A percentile compares a stretch with the other conserved stretches of the same genome.
These are phyloP conservation scores for Drosophila buzzatii DNA, from an alignment of 2,888 invertebrate species.

Conservation along the genomic window DNA sequence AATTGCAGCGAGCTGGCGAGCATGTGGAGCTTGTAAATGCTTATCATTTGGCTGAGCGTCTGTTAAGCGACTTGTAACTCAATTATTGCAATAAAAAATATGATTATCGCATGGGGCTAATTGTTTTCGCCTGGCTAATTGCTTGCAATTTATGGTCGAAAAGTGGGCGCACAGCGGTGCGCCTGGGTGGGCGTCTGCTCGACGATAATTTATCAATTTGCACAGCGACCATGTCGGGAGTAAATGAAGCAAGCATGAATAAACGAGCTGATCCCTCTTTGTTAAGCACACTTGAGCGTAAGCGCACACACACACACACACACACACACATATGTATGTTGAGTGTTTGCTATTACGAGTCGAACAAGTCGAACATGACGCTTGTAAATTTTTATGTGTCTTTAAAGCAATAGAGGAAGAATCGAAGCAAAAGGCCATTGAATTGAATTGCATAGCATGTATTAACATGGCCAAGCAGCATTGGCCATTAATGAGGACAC, in stretches of 20 bases:
- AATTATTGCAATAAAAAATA: conserved; percentile 63
- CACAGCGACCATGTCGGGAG: conserved; percentile 40
- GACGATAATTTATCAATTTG: conserved; percentile 79
- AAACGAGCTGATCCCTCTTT: conserved; percentile 70
- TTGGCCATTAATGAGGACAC: conserved; percentile 40
- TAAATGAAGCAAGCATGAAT: conserved; percentile 68
- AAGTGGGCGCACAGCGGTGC: conserved; percentile 14
- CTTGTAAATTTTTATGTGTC: conserved; percentile 65
- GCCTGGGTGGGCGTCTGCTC: conserved; percentile 18
- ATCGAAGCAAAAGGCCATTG: conserved; percentile 5
- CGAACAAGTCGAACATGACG: conserved; percentile 37
- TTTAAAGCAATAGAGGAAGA: conserved; percentile 65
- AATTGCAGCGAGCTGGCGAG: not conserved
- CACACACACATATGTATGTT: not conserved
- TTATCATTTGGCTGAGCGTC: conserved; percentile 28
- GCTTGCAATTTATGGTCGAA: conserved; percentile 60
- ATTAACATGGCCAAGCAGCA: conserved; percentile 47
- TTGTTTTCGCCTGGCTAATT: conserved; percentile 73
- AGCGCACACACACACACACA: conserved; percentile 26
- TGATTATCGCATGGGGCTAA: conserved; percentile 68
- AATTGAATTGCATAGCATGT: conserved; percentile 67
- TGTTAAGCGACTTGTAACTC: conserved; percentile 33
- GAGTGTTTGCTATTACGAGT: conserved; percentile 2
- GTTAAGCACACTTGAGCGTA: conserved; percentile 72
- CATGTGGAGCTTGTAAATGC: conserved; percentile 36